Evolutionary conservation across 2,888 invertebrate genomes (phyloP).

Genomic region (Eucriotettix oculatus): DNA sequence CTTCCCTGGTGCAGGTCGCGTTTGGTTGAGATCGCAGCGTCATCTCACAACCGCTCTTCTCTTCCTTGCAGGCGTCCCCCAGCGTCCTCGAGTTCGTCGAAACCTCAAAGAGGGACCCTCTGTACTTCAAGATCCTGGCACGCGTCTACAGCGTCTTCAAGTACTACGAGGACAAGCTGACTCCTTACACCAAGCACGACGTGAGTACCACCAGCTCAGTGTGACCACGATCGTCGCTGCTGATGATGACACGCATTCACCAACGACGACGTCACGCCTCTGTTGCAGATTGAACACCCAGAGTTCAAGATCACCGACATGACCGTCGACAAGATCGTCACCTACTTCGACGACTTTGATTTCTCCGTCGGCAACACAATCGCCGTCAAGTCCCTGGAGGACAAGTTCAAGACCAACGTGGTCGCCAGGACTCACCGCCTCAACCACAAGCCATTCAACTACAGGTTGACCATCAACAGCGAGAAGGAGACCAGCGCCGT

Average conservation of each 20-base stretch:
- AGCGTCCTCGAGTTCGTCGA: constrained; percentile 48
- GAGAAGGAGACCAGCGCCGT: constrained; percentile 39
- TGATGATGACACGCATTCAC: no score
- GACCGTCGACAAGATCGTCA: constrained; percentile 42
- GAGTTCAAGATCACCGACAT: constrained; percentile 37
- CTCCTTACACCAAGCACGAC: constrained; percentile 19
- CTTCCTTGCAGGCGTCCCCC: constrained; percentile 31
- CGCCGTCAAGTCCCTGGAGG: constrained; percentile 27
- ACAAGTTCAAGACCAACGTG: constrained; percentile 17
- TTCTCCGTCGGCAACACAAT: constrained; percentile 41
- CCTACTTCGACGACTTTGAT: constrained; percentile 42
- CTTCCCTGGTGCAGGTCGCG: neutral
- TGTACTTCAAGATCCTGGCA: constrained; percentile 49
- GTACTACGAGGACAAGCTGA: constrained; percentile 33
- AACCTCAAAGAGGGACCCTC: constrained; percentile 48
- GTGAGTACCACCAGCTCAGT: constrained; percentile 3
- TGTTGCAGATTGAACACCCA: constrained; percentile 32
- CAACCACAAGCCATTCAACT: constrained; percentile 45
- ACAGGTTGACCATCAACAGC: constrained; percentile 35
- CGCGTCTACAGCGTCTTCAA: constrained; percentile 39
- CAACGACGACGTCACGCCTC: neutral
- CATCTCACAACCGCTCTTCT: neutral
- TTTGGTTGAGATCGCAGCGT: neutral
- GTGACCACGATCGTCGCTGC: neutral
- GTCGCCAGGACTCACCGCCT: constrained; percentile 41